A percentile compares a stretch with the other conserved stretches of the same genome.
Conservation (phyloP, 2,113 vertebrate species). For the Oostethus manadensis region DNA sequence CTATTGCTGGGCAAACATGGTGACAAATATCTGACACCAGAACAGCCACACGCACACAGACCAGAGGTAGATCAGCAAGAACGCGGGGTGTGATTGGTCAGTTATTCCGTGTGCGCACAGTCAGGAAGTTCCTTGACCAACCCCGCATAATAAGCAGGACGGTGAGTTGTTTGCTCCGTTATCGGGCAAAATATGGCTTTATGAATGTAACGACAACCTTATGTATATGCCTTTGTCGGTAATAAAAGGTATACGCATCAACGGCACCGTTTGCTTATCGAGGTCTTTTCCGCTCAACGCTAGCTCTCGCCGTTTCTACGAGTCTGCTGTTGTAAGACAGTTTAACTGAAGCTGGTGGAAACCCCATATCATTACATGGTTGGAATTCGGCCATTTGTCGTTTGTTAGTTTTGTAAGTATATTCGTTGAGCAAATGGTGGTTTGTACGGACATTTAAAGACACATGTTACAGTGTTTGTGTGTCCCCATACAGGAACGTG, state of each 20-base stretch:
- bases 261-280: fast-evolving
- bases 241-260: neutral
- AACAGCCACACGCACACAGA: neutral
- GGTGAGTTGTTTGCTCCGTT: neutral
- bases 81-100: constrained; percentile 41
- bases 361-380: too few relatives aligned
- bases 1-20: fast-evolving
- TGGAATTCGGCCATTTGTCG: neutral
- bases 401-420: neutral
- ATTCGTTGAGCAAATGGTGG: neutral
- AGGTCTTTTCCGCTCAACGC: neutral
- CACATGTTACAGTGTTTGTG: constrained; percentile 1
- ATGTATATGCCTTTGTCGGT: neutral
- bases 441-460: neutral
- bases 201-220: neutral
- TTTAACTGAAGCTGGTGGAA: neutral
- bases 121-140: neutral
- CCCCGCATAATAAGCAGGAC: neutral
- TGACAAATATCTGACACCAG: constrained; percentile 11
- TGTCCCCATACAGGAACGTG: constrained; percentile 28
- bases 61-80: neutral
- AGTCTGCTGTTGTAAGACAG: neutral
- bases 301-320: neutral
- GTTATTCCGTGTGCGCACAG: constrained; percentile 9
- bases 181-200: neutral